Percentiles rank a stretch among this genome's conserved stretches.
Evolutionary conservation across 2,888 invertebrate species (phyloP).

Genomic region (Lapara coniferarum): DNA sequence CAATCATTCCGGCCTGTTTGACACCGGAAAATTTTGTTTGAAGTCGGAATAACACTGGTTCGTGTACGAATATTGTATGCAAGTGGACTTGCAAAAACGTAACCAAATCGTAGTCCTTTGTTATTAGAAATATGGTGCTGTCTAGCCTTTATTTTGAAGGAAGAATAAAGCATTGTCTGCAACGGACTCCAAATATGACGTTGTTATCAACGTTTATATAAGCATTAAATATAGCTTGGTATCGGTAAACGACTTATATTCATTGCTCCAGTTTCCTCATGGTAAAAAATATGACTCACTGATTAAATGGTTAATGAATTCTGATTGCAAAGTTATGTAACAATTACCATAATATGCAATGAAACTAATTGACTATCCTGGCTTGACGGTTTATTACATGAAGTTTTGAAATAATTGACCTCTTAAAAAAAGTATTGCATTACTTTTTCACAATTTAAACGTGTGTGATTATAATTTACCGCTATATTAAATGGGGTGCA

Average conservation of each 20-base stretch:
- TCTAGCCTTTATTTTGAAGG: slow-evolving; percentile 6
- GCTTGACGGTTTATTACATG: background rate
- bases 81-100: background rate
- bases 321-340: slow-evolving; percentile 3
- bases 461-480: background rate
- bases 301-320: background rate
- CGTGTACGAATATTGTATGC: background rate
- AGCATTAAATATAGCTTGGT: background rate
- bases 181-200: background rate
- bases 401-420: background rate
- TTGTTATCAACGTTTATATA: background rate
- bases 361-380: slow-evolving; percentile 5
- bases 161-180: background rate
- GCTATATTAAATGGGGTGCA: background rate
- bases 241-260: background rate
- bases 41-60: too few species aligned
- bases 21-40: too few species aligned
- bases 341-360: background rate
- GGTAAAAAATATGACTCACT: slow-evolving; percentile 2
- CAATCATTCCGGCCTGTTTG: too few species aligned
- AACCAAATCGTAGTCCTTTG: background rate
- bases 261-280: background rate
- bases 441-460: background rate
- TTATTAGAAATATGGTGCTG: background rate
- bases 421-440: slow-evolving; percentile 1